Conservation (phyloP, 2,888 invertebrate species). For the Trissonchulus sp. region DNA sequence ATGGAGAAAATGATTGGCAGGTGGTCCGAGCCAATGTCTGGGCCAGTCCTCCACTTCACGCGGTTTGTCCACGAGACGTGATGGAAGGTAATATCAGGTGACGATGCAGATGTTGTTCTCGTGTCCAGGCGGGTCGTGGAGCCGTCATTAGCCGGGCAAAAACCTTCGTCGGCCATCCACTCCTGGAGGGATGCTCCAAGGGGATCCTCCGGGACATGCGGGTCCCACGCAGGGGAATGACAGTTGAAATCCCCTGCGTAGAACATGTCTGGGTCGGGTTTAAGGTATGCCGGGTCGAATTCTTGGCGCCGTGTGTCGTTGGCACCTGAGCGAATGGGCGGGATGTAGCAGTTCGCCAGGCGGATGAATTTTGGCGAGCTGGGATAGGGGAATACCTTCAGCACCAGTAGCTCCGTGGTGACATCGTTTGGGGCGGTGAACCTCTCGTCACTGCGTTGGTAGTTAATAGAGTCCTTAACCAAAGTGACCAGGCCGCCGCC, state of each 20-base stretch:
- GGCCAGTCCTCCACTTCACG: conserved; percentile 1
- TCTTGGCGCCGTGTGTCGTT: conserved; percentile 6
- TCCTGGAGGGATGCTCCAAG: background rate
- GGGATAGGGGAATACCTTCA: too few species aligned
- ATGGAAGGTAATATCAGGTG: conserved; percentile 1
- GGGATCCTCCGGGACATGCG: background rate
- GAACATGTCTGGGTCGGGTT: background rate
- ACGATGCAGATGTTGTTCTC: background rate
- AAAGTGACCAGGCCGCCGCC: too few species aligned
- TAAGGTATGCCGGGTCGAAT: background rate
- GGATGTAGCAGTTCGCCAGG: background rate
- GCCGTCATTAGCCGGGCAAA: background rate
- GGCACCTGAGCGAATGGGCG: background rate
- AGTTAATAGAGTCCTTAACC: too few species aligned
- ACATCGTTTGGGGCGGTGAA: too few species aligned
- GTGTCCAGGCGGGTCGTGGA: background rate
- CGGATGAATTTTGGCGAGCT: too few species aligned
- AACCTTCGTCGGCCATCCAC: background rate
- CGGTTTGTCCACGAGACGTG: background rate
- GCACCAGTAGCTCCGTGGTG: too few species aligned
- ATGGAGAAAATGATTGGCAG: background rate
- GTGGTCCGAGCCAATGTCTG: too few species aligned
- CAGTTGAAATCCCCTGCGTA: background rate
- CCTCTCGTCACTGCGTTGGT: too few species aligned
- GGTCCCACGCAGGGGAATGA: conserved; percentile 5